Base-by-base conservation (phyloP, 2,888 invertebrate genomes). In the Thecocarcelia acutangulata region DNA sequence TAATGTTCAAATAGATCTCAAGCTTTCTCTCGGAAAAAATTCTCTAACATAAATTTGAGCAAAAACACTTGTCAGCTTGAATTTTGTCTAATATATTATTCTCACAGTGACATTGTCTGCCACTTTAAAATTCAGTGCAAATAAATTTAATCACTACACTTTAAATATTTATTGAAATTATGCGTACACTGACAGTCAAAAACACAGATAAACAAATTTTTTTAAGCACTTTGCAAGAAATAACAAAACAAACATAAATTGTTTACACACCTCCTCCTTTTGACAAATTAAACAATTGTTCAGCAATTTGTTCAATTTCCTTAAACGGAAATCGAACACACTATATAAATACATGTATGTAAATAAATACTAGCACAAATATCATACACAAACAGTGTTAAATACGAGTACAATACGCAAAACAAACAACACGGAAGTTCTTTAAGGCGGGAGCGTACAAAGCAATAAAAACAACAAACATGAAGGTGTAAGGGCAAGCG, bases 401-500 rank as follows among this genome's bases (percentile, higher is more conserved):
- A 40, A 13, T 12, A 12, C 15, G 33, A 33, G 33, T 37, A 70
- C 11, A 48, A 46, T 40, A 56, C 15, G 21, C 42, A 61, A 52
- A 28, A 19, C 19, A 58, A 68, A 52, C 8, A 28, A 42, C 50
- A 40, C 24, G 50, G 15, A 59, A 46, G 21, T 33, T 46, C 11
- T n/a, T n/a, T n/a, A 52, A 37, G 64, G 63, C 56, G 42, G 68
- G 56, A 63, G 24, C 11, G 40, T 17, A 46, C 61, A 40, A 54
- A 68, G 44, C 48, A 68, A 76, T 12, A 44, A 75, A 11, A 74
- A 70, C 48, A 75, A 37, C 50, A 58, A 17, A 11, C 46, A 42
- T 19, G 61, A 54, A 68, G 70, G 40, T 48, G 37, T 42, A 70
- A 63, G 58, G 84, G 83, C 86, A 86, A 86, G 87, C 86, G 87